Evolutionary conservation across 2,888 invertebrate genomes (phyloP), one percentile per base, ranked within the genome.

Genomic region (Argyresthia albistria): DNA sequence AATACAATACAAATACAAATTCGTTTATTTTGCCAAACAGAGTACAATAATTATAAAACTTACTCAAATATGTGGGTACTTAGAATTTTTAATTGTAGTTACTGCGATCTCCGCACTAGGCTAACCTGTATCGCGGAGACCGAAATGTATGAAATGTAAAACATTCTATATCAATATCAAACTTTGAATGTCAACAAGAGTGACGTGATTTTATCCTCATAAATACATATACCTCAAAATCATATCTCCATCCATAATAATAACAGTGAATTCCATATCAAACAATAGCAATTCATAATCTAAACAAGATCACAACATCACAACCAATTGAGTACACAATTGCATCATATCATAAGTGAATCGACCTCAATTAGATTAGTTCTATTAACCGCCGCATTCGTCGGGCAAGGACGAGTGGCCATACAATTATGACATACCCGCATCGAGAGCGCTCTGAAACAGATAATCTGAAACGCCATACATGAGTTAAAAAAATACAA

Each of bases 401-500:
- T 36, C 43, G 12, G 47, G 53, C 50, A 46, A 16, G 36, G n/a
- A 46, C 47, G 45, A 39, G 37, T 35, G 45, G 50, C 46, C 45
- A 45, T 43, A n/a, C 46, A 45, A 58, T 68, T 68, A 68, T 68
- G 65, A 67, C 70, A 66, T 70, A 69, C 75, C 74, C 78, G 73
- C 74, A 80, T 80, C 72, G 79, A 80, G 74, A 76, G 79, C 63
- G 9, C 9, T 14, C 56, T 55, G 63, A 51, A 58, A 59, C 63
- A 61, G 60, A 65, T 64, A 63, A 60, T 59, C 6, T 25, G 25
- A 25, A 4, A 25, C 25, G 25, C 25, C 25, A 4, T 4, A 25
- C 2, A 25, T 25, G 2, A 4, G 25, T 66, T 68, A 64, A 70
- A 65, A 35, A 37, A 35, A 48, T 46, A 64, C 61, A 57, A 54